Evolutionary conservation across 2,888 invertebrate genomes (phyloP), one percentile per base, ranked within the genome.

Genomic region (Synanthedon formicaeformis): DNA sequence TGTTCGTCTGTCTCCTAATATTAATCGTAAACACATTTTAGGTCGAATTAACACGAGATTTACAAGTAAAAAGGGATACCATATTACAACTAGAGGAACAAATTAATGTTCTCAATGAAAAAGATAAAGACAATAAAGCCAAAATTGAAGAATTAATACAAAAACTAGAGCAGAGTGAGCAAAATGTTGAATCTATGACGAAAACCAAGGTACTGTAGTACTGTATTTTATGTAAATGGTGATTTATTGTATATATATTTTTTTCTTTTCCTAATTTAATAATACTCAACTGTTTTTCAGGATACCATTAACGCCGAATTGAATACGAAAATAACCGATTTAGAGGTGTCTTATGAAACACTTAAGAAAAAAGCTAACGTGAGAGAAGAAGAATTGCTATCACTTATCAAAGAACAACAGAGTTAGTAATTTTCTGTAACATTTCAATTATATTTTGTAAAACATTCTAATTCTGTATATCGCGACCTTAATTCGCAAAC

Each of bases 341-440:
- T 71, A 60, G 89, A 90, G 64, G 89, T 88, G 52, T 84, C 86
- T 63, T 88, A 83, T 59, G 86, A 90, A 56, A 84, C 81, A 16
- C 72, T 89, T 5, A 82, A 87, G 66, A 75, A 72, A 5, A 90
- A 89, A 62, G 73, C 86, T 5, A 88, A 86, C 63, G 73, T 66
- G 1, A 78, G 91, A 52, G 91, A 91, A 72, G 74, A 76, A 40
- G 91, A 91, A 63, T 65, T 91, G 4, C 59, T 90, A 0, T 81
- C 81, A 1, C 68, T 79, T 1, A 61, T 91, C 40, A 74, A 81
- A 23, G 89, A 90, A 58, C 62, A 71, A 34, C 8, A 34, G 34
- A 34, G 34, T 34, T 34, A 34, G 34, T 34, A 34, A 34, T 34
- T 34, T 34, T 34, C 34, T 34, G 34, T 34, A 41, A 10, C 6